These are phyloP conservation scores for Pseudotriccus pelzelni DNA, from an alignment of 2,797 vertebrate species.

Conservation along the genomic window DNA sequence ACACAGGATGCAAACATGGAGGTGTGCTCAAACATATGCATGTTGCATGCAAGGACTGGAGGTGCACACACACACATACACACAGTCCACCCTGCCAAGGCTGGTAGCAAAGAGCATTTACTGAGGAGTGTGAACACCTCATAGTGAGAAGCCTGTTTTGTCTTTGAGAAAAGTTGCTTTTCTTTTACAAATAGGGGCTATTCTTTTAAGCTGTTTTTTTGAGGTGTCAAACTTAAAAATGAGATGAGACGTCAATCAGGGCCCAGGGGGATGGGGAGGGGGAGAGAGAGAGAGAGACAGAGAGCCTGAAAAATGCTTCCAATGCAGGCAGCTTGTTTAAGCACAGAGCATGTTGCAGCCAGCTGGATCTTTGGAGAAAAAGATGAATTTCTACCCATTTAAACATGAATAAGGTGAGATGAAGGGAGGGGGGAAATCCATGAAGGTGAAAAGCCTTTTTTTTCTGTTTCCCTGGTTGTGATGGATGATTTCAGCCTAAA, in stretches of 20 bases:
- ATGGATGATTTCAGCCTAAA: constrained; percentile 51
- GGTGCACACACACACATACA: rapidly evolving
- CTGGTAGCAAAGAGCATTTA: background rate
- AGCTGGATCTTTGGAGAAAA: constrained; percentile 45
- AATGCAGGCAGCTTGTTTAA: background rate
- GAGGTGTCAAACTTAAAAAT: constrained; percentile 36
- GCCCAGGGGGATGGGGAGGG: background rate
- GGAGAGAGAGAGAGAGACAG: background rate
- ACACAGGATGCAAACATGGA: background rate
- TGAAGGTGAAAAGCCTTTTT: constrained; percentile 43
- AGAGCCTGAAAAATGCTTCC: constrained; percentile 50
- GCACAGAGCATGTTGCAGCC: background rate
- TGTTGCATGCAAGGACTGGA: rapidly evolving
- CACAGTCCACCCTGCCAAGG: background rate
- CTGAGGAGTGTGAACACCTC: background rate
- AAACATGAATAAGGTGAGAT: constrained; percentile 44
- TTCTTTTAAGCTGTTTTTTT: constrained; percentile 4
- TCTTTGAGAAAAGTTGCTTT: constrained; percentile 22
- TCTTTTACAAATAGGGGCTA: background rate
- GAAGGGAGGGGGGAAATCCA: background rate
- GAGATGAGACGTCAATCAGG: background rate
- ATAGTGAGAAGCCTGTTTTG: background rate
- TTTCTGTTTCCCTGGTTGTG: background rate
- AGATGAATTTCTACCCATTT: constrained; percentile 66
- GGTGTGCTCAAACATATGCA: background rate